Evolutionary conservation across 2,888 invertebrate genomes (phyloP), one percentile per base, ranked within the genome.

Genomic region (Volucella bombylans): DNA sequence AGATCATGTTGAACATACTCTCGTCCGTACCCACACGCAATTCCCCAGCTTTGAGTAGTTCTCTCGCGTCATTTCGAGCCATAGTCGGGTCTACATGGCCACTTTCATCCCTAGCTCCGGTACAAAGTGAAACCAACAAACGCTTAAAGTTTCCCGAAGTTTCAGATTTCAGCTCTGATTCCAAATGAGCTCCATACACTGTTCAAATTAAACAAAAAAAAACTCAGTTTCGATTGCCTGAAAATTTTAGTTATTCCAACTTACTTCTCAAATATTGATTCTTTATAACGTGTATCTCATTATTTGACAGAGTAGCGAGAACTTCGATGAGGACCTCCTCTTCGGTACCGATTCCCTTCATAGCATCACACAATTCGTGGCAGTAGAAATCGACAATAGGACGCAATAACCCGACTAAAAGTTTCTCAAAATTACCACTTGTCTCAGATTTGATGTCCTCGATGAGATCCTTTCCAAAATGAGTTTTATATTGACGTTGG

Each of bases 91-190:
- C 95, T 6, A 95, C 93, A 12, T 94, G 93, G 89, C 95, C 94
- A 87, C 95, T 95, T 92, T 98, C 98, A 90, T 96, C 91, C 4
- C 92, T 90, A 89, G 92, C 92, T 89, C 94, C 95, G 90, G 95
- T 95, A 89, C 95, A 95, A 14, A 97, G 91, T 39, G 98, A 97
- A 31, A 97, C 95, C 92, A 99, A 94, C 52, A 99, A 93, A 71
- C 98, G 94, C 91, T 96, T 96, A 92, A 99, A 98, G 90, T 95
- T 95, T 12, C 98, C 98, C 61, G 97, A 97, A 1, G 98, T 98
- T 90, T 99, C 99, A 64, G 95, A 95, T 86, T 94, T 94, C 38
- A 98, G 92, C 90, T 97, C 97, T 65, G 95, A 94, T 89, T 98
- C 98, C 87, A 98, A 92, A 47, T 95, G 93, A 68, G 93, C 94